These are phyloP conservation scores for Blera fallax DNA, from an alignment of 2,888 invertebrate species.

Conservation along the genomic window DNA sequence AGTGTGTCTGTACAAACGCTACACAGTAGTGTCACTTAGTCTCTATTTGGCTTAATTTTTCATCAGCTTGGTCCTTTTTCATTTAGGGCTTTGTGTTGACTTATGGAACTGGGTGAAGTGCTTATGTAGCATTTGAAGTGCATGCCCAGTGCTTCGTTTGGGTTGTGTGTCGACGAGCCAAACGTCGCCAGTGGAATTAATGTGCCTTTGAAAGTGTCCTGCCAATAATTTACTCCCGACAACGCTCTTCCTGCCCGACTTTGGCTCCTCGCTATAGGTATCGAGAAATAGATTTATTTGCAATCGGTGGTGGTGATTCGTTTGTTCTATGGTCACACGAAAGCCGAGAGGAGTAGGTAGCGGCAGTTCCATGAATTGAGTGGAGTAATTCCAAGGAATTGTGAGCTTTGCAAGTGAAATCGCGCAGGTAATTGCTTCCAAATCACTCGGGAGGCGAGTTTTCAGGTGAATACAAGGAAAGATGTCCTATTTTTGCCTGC, in stretches of 20 bases:
- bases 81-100: slow-evolving; percentile 1
- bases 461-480: not conserved
- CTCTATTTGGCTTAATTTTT: slow-evolving; percentile 32
- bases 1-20: slow-evolving; percentile 2
- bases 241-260: slow-evolving; percentile 31
- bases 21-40: slow-evolving; percentile 24
- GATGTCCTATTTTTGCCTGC: too few relatives aligned
- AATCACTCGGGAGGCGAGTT: not conserved
- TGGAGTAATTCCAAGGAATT: not conserved
- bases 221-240: slow-evolving; percentile 55
- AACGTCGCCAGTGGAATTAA: slow-evolving; percentile 62
- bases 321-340: not conserved
- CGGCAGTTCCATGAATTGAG: not conserved
- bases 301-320: not conserved
- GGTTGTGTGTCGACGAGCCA: slow-evolving; percentile 35
- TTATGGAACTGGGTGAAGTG: slow-evolving; percentile 34
- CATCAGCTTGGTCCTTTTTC: slow-evolving; percentile 1
- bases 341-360: not conserved
- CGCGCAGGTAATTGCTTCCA: not conserved
- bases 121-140: slow-evolving; percentile 38
- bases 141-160: slow-evolving; percentile 3
- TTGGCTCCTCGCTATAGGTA: not conserved
- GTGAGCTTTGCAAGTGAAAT: not conserved
- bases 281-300: slow-evolving; percentile 7
- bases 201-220: slow-evolving; percentile 62